These are phyloP conservation scores for Drosophila mayaguana DNA, from an alignment of 2,888 invertebrate genomes.

Conservation along the genomic window DNA sequence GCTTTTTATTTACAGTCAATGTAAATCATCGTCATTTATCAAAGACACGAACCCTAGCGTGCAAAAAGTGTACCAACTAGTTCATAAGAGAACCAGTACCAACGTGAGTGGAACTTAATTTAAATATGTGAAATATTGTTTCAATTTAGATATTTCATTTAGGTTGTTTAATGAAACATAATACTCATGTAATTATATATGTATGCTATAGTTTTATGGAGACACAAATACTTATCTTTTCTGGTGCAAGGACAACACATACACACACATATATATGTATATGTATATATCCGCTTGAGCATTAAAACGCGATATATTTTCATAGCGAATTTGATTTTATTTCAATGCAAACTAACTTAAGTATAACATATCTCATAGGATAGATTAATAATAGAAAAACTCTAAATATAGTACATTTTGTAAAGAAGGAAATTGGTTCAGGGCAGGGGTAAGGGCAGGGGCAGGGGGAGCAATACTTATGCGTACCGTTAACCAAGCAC, in stretches of 20 bases:
- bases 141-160: not conserved
- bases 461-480: slow-evolving; percentile 27
- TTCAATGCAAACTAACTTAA: slow-evolving; percentile 62
- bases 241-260: too few species aligned
- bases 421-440: not conserved
- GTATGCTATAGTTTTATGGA: too few species aligned
- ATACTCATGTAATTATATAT: too few species aligned
- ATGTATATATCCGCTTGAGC: too few species aligned
- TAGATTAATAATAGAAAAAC: slow-evolving; percentile 37
- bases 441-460: too few species aligned
- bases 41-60: not conserved
- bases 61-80: not conserved
- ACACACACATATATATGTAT: too few species aligned
- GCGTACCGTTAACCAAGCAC: slow-evolving; percentile 54
- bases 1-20: not conserved
- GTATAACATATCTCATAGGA: slow-evolving; percentile 39
- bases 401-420: slow-evolving; percentile 45
- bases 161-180: too few species aligned
- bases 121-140: too few species aligned
- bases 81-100: not conserved
- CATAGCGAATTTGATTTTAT: slow-evolving; percentile 49
- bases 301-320: not conserved
- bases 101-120: not conserved
- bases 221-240: too few species aligned
- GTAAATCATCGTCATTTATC: not conserved